A percentile compares a stretch with the other conserved stretches of the same genome.
phyloP scores from a whole-genome alignment of 2,113 vertebrate genomes.

The Neomonachus schauinslandi region DNA sequence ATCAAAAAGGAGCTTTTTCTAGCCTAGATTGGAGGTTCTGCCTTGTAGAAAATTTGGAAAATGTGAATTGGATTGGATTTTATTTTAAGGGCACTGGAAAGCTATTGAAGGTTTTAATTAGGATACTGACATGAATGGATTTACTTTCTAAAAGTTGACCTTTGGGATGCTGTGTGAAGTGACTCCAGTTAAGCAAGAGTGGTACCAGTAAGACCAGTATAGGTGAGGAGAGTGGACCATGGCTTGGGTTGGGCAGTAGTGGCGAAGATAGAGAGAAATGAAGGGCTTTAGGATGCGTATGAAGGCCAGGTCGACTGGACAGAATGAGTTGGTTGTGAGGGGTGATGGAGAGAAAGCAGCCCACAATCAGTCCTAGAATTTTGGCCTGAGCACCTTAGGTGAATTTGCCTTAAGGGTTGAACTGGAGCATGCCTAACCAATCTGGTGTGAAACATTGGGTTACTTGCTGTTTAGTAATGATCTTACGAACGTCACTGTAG shows the following conservation, averaged over 20 bases:
- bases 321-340: background rate
- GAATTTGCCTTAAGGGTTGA: background rate
- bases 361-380: background rate
- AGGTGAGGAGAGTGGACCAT: background rate
- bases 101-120: background rate
- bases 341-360: background rate
- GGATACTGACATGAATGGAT: background rate
- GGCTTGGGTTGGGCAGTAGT: background rate
- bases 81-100: background rate
- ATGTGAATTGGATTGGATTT: background rate
- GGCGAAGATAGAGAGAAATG: background rate
- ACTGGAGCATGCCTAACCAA: background rate
- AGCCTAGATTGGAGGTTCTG: background rate
- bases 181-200: background rate
- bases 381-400: background rate
- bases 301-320: background rate
- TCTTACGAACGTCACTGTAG: background rate
- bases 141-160: background rate
- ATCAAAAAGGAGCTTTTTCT: background rate
- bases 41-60: constrained; percentile 17
- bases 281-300: background rate
- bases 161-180: background rate
- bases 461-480: background rate
- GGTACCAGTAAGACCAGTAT: background rate
- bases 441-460: background rate